Base-by-base conservation (phyloP, 1,140 invertebrate genomes). In the Pseudomyrmex dendroicus region DNA sequence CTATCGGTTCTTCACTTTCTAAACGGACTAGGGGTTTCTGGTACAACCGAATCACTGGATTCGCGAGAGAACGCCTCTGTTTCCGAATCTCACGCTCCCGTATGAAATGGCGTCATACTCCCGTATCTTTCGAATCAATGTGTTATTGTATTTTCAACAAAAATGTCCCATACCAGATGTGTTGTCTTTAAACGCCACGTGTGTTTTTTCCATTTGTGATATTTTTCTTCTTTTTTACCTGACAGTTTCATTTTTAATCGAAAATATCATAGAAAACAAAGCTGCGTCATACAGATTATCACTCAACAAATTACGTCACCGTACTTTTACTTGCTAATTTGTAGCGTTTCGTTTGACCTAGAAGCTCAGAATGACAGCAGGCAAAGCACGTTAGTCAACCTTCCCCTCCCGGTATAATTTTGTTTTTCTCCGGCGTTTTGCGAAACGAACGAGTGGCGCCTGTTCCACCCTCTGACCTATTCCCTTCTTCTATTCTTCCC, bases 81-180 rank as follows among this genome's bases (percentile, higher is more conserved):
- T 62, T 77, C 68, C 80, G 74, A 74, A 87, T 87, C 82, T 87
- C 86, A 87, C 86, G 85, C 86, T 87, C 83, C 87, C 74, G 82
- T 87, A 77, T 70, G 44, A 56, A 80, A 54, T 68, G 70, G 48
- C 80, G 20, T 72, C 72, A 68, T 22, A 64, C 25, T 85, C 50
- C 64, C 77, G 44, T 64, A 70, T 78, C 57, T 73, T 64, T 46
- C 44, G 56, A 67, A 86, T 86, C 68, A 59, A 46, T 44, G 48
- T 3, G 13, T n/a, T 0, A 50, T 56, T 57, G 17, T 22, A 54
- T 67, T 66, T 70, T 72, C 25, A 10, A 62, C 61, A 64, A 84
- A 10, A 44, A 7, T 35, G 12, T 4, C 22, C 57, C n/a, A 9
- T 35, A 22, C 22, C 13, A 73, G 0, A 73, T n/a, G n/a, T n/a